phyloP scores from a whole-genome alignment of 1,140 invertebrate species.

The Aphis craccivora region DNA sequence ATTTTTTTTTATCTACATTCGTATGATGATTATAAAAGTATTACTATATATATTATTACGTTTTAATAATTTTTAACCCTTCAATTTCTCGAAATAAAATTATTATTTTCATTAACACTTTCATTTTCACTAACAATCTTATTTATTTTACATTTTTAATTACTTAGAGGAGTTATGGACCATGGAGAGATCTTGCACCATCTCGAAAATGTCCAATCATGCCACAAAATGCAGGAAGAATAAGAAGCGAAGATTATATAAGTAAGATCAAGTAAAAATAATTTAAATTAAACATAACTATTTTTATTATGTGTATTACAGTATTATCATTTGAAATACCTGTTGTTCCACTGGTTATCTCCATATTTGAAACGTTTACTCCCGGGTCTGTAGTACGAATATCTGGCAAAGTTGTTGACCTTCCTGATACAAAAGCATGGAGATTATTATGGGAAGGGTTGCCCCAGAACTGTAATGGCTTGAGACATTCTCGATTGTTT shows the following conservation, averaged over 20 bases:
- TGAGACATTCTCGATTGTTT: constrained; percentile 74
- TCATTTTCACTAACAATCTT: too few relatives aligned
- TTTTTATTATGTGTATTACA: constrained; percentile 63
- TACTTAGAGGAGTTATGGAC: constrained; percentile 84
- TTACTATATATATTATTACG: too few relatives aligned
- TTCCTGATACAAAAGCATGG: constrained; percentile 70
- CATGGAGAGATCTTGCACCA: constrained; percentile 85
- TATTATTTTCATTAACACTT: neutral
- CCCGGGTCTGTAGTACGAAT: constrained; percentile 86
- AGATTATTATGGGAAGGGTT: constrained; percentile 78
- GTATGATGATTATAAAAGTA: too few relatives aligned
- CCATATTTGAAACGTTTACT: constrained; percentile 89
- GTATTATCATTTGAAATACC: constrained; percentile 77
- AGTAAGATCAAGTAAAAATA: constrained; percentile 67
- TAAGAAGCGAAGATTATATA: constrained; percentile 84
- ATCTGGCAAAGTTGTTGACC: constrained; percentile 65
- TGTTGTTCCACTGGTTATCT: constrained; percentile 79
- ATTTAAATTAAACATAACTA: neutral
- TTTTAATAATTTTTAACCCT: neutral
- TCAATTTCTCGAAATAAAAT: neutral
- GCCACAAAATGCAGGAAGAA: constrained; percentile 73
- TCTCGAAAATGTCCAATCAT: constrained; percentile 75
- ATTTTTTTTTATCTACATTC: too few relatives aligned
- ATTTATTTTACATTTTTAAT: neutral
- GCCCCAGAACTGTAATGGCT: constrained; percentile 70